Conservation (phyloP, 2,888 invertebrate genomes). For the Miltochrista miniata region DNA sequence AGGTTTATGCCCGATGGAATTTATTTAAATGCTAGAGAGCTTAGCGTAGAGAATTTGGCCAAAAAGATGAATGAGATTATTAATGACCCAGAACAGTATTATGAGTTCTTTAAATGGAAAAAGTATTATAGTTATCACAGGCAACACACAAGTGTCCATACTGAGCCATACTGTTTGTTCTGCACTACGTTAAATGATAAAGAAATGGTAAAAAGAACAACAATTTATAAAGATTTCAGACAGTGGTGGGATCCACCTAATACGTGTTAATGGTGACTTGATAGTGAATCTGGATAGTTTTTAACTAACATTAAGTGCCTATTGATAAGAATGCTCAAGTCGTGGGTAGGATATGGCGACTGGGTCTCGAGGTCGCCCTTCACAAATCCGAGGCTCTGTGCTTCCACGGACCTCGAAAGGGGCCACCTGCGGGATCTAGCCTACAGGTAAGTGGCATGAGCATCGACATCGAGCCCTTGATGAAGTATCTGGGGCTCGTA, state of each 20-base stretch:
- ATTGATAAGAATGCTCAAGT: no score
- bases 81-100: conserved; percentile 34
- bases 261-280: background rate
- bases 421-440: no score
- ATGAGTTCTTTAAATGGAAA: conserved; percentile 46
- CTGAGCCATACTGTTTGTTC: conserved; percentile 46
- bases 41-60: conserved; percentile 20
- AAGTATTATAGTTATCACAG: conserved; percentile 45
- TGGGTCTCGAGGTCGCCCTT: no score
- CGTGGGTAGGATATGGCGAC: no score
- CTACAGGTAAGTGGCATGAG: no score
- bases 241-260: conserved; percentile 60
- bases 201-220: conserved; percentile 40
- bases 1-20: background rate
- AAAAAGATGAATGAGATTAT: conserved; percentile 39
- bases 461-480: no score
- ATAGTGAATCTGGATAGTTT: no score
- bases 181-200: conserved; percentile 52
- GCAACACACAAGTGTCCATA: conserved; percentile 49
- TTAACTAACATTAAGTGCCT: no score
- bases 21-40: conserved; percentile 33
- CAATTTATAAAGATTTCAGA: conserved; percentile 52
- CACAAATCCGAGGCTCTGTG: no score
- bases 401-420: no score
- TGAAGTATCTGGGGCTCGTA: no score